Evolutionary conservation across 2,888 invertebrate species (phyloP), one percentile per base, ranked within the genome.

Genomic region (Ormyrus pomaceus): DNA sequence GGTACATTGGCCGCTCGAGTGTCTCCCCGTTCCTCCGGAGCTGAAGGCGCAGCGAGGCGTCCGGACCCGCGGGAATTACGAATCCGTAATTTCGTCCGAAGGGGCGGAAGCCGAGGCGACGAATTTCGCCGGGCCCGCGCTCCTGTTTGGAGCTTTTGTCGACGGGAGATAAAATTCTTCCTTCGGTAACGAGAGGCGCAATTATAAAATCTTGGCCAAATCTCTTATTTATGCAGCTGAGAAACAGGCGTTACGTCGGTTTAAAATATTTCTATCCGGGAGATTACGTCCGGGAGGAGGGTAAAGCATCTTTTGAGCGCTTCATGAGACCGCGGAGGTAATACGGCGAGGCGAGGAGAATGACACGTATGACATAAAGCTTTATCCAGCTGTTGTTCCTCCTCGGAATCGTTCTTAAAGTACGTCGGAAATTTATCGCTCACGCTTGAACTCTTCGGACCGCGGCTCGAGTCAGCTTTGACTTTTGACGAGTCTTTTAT

Each of bases 1-100:
- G 79, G 62, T 79, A 82, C 82, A 82, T 82, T 83, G 77, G 61
- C 50, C 82, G 53, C 71, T 51, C 77, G 78, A 78, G 74, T 75
- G 64, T 65, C 69, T 76, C 13, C 71, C 59, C 55, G 68, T 75
- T 78, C 62, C 77, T 71, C 72, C 78, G 66, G 72, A 34, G 55
- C 19, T 62, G 69, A 64, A 58, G 77, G n/a, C 46, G 53, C 61
- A 45, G 34, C 59, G 13, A 2, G 59, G 71, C 71, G 55, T 34
- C 59, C n/a, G 10, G 11, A 46, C 70, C 51, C 77, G 53, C 65
- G 78, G 78, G 71, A 72, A 59, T 72, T 66, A 61, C 66, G 53
- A 66, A 72, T 78, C 56, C 66, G 72, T 78, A 78, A 78, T 78
- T 71, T 34, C 34, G 78, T 56, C 50, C 46, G 53, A 7, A 50